These are phyloP conservation scores for Solen grandis DNA, from an alignment of 1,140 invertebrate genomes.

Conservation along the genomic window DNA sequence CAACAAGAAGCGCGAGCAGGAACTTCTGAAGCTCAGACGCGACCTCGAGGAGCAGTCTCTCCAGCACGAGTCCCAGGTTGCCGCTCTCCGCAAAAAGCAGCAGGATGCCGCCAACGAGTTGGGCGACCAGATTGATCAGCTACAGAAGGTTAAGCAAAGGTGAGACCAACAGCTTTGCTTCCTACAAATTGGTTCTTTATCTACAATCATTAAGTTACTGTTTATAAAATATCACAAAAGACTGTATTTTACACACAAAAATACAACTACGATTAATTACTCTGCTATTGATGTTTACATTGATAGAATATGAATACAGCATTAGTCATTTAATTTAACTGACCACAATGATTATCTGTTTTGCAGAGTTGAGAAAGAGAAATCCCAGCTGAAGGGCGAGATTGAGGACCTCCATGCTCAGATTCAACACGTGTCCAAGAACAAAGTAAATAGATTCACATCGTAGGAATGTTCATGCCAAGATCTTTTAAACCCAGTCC, in stretches of 20 bases:
- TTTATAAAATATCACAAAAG: too few relatives aligned
- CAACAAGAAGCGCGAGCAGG: slow-evolving; percentile 99
- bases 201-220: too few relatives aligned
- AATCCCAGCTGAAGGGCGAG: slow-evolving; percentile 94
- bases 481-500: not conserved
- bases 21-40: slow-evolving; percentile 97
- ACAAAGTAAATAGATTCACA: slow-evolving; percentile 89
- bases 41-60: slow-evolving; percentile 99
- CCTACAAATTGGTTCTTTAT: not conserved
- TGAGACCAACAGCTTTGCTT: slow-evolving; percentile 86
- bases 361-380: slow-evolving; percentile 97
- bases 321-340: too few relatives aligned
- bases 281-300: too few relatives aligned
- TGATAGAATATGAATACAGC: too few relatives aligned
- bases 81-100: slow-evolving; percentile 98
- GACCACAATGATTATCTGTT: too few relatives aligned
- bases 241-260: too few relatives aligned
- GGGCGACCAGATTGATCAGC: slow-evolving; percentile 98
- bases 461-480: not conserved
- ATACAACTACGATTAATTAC: too few relatives aligned
- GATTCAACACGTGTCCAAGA: slow-evolving; percentile 91
- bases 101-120: slow-evolving; percentile 95
- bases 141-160: slow-evolving; percentile 99
- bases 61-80: slow-evolving; percentile 96
- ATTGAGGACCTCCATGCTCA: slow-evolving; percentile 93